Conservation (phyloP, 2,888 invertebrate genomes). For the Drosophila glabriapex region DNA sequence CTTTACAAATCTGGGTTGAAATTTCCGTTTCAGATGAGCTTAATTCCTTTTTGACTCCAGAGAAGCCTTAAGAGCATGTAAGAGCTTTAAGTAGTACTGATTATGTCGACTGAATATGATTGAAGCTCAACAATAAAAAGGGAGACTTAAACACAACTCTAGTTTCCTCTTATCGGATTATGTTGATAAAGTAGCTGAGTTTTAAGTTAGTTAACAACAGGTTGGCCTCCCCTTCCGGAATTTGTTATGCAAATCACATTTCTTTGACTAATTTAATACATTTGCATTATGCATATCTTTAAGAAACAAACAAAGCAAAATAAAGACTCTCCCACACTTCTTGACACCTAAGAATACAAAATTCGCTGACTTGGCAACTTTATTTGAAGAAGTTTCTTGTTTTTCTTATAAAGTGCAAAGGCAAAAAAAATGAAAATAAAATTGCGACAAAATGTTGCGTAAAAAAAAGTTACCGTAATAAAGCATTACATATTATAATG, state of each 20-base stretch:
- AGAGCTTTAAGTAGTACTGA: neutral
- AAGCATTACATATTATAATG: conserved; percentile 69
- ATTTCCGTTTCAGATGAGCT: conserved; percentile 6
- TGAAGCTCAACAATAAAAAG: neutral
- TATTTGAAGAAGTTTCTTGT: conserved; percentile 43
- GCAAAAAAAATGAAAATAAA: conserved; percentile 17
- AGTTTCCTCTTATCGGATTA: neutral
- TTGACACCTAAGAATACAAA: conserved; percentile 38
- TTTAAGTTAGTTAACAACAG: conserved; percentile 6
- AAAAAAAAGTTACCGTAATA: conserved; percentile 60
- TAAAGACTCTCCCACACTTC: conserved; percentile 9
- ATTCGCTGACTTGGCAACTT: conserved; percentile 53
- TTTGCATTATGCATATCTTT: conserved; percentile 39
- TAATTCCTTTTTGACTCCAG: neutral
- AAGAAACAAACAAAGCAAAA: conserved; percentile 7
- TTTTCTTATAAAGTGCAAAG: conserved; percentile 21
- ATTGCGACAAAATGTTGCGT: conserved; percentile 51
- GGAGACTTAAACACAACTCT: neutral
- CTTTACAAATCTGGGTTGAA: neutral
- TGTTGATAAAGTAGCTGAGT: neutral
- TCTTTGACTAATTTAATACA: conserved; percentile 49
- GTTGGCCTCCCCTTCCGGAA: neutral
- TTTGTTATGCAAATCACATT: conserved; percentile 50
- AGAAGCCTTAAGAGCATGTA: neutral
- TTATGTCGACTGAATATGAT: neutral